These are phyloP conservation scores for Malurus cyaneus DNA, from an alignment of 2,113 vertebrate species.

Conservation along the genomic window DNA sequence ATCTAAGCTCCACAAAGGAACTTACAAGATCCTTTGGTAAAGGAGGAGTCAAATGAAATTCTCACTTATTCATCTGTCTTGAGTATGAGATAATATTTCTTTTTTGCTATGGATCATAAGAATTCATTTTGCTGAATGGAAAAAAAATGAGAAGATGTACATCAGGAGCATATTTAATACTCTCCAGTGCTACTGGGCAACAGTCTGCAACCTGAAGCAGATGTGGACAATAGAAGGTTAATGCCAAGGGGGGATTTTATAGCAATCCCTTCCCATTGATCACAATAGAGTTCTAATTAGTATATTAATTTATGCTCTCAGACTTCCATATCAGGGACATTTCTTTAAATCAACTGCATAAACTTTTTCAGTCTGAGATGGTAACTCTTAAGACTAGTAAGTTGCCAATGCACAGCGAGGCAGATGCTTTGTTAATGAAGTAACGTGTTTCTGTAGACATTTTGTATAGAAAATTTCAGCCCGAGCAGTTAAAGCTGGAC, in stretches of 20 bases:
- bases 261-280: not conserved
- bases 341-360: not conserved
- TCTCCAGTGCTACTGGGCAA: not conserved
- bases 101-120: not conserved
- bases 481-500: not conserved
- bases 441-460: not conserved
- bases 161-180: not conserved
- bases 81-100: not conserved
- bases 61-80: not conserved
- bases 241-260: not conserved
- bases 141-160: not conserved
- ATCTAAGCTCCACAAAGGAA: not conserved
- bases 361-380: not conserved
- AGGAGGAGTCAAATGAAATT: not conserved
- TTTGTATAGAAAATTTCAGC: not conserved
- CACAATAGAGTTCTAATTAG: not conserved
- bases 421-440: not conserved
- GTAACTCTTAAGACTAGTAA: not conserved
- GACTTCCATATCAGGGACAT: not conserved
- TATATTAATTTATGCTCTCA: not conserved
- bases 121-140: not conserved
- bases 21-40: not conserved
- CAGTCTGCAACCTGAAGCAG: not conserved
- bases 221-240: not conserved
- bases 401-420: not conserved